Conservation (phyloP, 2,113 vertebrate genomes). For the Periophthalmus modestus region DNA sequence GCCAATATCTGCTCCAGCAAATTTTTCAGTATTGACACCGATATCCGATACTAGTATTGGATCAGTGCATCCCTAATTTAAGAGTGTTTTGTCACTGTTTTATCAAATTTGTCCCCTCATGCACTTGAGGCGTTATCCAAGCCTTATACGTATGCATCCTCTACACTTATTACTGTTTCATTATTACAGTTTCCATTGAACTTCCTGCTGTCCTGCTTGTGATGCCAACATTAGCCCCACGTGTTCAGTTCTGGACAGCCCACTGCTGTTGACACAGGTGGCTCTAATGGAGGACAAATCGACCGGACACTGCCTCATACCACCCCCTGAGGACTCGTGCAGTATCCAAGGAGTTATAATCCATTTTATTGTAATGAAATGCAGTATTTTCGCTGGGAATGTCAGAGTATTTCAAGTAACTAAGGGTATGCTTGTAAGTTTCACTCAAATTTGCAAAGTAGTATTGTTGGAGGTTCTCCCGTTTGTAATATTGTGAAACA, state of each 20-base stretch:
- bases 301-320: neutral
- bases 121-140: neutral
- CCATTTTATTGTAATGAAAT: neutral
- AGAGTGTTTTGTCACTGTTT: neutral
- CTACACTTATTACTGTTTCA: too few species aligned
- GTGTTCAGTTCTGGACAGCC: neutral
- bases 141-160: too few species aligned
- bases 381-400: too few species aligned
- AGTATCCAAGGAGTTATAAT: neutral
- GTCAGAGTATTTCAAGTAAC: too few species aligned
- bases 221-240: conserved; percentile 1
- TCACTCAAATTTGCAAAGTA: neutral
- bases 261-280: neutral
- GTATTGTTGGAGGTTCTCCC: neutral
- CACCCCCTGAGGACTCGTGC: neutral
- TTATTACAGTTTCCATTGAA: too few species aligned
- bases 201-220: neutral
- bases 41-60: too few species aligned
- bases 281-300: neutral
- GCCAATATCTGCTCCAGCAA: too few species aligned
- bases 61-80: too few species aligned
- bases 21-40: too few species aligned
- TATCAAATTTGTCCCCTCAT: neutral
- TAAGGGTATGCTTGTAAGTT: neutral
- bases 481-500: neutral